Conservation (phyloP, 2,797 vertebrate species). For the Crenichthys baileyi region DNA sequence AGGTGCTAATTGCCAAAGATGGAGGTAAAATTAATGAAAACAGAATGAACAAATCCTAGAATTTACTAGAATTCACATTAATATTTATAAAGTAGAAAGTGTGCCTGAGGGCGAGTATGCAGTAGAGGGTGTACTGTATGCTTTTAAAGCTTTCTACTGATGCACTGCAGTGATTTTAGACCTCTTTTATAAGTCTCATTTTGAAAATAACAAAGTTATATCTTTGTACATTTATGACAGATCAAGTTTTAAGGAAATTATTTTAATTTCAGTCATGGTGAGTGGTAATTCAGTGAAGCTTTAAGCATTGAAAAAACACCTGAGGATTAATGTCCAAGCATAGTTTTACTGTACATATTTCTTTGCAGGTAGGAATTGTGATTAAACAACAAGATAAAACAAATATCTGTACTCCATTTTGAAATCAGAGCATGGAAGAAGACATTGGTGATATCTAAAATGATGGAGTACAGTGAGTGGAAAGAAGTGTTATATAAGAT, state of each 20-base stretch:
- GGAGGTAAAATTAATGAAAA: constrained; percentile 59
- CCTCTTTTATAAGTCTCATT: background rate
- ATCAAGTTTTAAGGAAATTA: background rate
- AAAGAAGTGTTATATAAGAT: background rate
- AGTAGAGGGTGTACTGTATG: background rate
- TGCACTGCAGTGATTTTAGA: background rate
- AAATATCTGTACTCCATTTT: background rate
- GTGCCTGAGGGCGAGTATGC: background rate
- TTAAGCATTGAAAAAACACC: background rate
- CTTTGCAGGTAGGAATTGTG: background rate
- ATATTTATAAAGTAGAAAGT: constrained; percentile 48
- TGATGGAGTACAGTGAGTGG: background rate
- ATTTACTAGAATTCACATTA: constrained; percentile 49
- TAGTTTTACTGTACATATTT: background rate
- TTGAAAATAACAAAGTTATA: background rate
- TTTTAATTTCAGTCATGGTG: background rate
- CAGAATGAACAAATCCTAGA: constrained; percentile 57
- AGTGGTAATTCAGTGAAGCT: background rate
- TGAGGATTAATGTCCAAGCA: background rate
- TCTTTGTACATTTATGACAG: background rate
- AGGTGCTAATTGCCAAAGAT: constrained; percentile 70
- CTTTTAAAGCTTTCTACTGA: background rate
- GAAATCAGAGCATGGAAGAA: background rate
- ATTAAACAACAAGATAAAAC: background rate
- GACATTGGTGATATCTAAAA: background rate